Conservation (phyloP, 2,113 vertebrate species). For the Myiagra hebetior region DNA sequence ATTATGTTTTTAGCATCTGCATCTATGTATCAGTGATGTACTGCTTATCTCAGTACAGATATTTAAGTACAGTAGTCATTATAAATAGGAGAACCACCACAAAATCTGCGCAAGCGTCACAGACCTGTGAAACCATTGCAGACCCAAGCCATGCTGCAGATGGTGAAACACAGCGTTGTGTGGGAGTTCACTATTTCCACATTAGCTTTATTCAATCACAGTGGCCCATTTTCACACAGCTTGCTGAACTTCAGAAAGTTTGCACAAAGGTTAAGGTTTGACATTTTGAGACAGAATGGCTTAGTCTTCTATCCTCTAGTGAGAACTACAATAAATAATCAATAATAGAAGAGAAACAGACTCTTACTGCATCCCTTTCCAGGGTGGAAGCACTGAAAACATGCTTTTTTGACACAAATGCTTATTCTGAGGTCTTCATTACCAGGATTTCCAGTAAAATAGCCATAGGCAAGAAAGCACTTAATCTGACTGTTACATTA, state of each 20-base stretch:
- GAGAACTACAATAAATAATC: slow-evolving; percentile 13
- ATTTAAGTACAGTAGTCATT: background rate
- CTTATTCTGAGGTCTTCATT: slow-evolving; percentile 53
- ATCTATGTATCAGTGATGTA: background rate
- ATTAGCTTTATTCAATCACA: slow-evolving; percentile 40
- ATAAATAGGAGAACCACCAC: background rate
- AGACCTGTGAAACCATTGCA: slow-evolving; percentile 11
- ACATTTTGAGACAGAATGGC: slow-evolving; percentile 23
- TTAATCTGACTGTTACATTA: slow-evolving; percentile 51
- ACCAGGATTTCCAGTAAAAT: slow-evolving; percentile 68
- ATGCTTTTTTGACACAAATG: slow-evolving; percentile 39
- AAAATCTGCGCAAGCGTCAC: background rate
- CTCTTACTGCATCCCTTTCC: slow-evolving; percentile 17
- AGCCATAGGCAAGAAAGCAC: slow-evolving; percentile 67
- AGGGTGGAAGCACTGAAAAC: slow-evolving; percentile 35
- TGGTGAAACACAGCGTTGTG: background rate
- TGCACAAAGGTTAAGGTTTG: slow-evolving; percentile 54
- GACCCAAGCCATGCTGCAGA: background rate
- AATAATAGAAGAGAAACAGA: slow-evolving; percentile 35
- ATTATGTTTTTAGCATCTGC: background rate
- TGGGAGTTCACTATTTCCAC: slow-evolving; percentile 41
- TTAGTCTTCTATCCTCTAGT: background rate
- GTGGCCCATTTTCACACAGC: slow-evolving; percentile 36
- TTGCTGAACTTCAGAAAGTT: slow-evolving; percentile 32
- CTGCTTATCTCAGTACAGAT: background rate